Base-by-base conservation (phyloP, 2,113 vertebrate species). In the Python bivittatus region DNA sequence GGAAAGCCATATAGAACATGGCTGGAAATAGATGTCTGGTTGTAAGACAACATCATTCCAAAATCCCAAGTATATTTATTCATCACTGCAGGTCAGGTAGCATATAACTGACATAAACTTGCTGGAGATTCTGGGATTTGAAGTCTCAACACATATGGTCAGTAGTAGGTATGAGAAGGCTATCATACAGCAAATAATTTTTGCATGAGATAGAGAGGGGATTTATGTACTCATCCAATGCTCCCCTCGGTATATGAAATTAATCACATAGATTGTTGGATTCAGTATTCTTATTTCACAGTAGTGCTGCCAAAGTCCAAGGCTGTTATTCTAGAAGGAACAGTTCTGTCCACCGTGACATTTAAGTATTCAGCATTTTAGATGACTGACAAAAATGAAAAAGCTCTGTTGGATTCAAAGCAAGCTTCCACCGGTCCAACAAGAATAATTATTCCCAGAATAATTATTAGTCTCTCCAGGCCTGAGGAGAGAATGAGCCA, bases 1-100 rank as follows among this genome's bases (percentile, higher is more conserved):
- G 56, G 44, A 95, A 92, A 95, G 13, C 92, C 94, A 96, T 94
- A 89, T 95, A 94, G 91, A 93, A 85, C 60, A 92, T 91, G 56
- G 1, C 93, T 94, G 54, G 2, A 93, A 96, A 91, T 44, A 93
- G 88, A 92, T 94, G 60, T 27, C 94, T 87, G 1, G 23, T 93
- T 92, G 58, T 42, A 92, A 57, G 87, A 58, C 84, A 95, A 94
- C 68, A 38, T 85, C 89, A 93, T 96, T 95, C 91, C 54, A 60
- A 84, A 0, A 15, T 56, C 54, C 54, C 86, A 93, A 83, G 89
- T 92, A 94, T 95, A 91, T 48, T 91, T 95, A 91, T 48, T 91
- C 57, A 48, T 95, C 54, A 53, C 89, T 48, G 83, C 88, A 79
- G 42, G 25, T 54, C 90, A 89, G 84, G 90, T 0, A 23, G 33